A percentile compares a stretch with the other conserved stretches of the same genome.
These are phyloP conservation scores for Achatina immaculata DNA, from an alignment of 1,140 invertebrate genomes.

Conservation along the genomic window DNA sequence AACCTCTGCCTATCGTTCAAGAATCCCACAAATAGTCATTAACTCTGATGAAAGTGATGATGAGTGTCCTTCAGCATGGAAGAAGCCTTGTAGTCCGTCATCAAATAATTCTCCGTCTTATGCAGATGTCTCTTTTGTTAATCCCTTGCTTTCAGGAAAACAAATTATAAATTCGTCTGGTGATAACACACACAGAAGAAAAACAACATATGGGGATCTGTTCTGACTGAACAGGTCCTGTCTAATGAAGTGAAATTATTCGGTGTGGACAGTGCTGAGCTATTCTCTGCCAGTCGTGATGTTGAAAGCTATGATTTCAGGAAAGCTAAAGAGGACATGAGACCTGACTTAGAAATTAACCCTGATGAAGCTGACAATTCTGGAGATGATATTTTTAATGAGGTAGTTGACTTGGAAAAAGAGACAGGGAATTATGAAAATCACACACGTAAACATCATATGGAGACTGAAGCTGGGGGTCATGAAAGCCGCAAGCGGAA, in stretches of 20 bases:
- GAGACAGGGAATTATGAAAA: constrained; percentile 5
- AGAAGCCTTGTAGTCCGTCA: constrained; percentile 2
- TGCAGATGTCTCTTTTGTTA: constrained; percentile 22
- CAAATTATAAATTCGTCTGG: not conserved
- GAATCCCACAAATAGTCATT: constrained; percentile 36
- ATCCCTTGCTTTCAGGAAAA: constrained; percentile 13
- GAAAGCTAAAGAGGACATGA: constrained; percentile 48
- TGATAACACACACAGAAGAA: constrained; percentile 35
- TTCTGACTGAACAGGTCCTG: constrained; percentile 56
- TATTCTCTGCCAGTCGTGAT: constrained; percentile 39
- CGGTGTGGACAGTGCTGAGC: constrained; percentile 45
- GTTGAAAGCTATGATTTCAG: constrained; percentile 59
- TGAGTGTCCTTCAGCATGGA: constrained; percentile 11
- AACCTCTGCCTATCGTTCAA: not conserved
- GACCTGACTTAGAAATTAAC: constrained; percentile 39
- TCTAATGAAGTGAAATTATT: constrained; percentile 50
- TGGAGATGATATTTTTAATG: constrained; percentile 45
- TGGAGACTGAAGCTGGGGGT: constrained; percentile 24
- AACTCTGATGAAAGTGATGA: constrained; percentile 37
- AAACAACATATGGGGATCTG: constrained; percentile 59
- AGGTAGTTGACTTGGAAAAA: constrained; percentile 47
- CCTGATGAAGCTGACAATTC: constrained; percentile 33
- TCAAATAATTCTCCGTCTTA: not conserved
- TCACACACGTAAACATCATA: constrained; percentile 7
- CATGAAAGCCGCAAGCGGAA: constrained; percentile 19